Conservation (phyloP, 2,888 invertebrate species). For the Anodontia alba region DNA sequence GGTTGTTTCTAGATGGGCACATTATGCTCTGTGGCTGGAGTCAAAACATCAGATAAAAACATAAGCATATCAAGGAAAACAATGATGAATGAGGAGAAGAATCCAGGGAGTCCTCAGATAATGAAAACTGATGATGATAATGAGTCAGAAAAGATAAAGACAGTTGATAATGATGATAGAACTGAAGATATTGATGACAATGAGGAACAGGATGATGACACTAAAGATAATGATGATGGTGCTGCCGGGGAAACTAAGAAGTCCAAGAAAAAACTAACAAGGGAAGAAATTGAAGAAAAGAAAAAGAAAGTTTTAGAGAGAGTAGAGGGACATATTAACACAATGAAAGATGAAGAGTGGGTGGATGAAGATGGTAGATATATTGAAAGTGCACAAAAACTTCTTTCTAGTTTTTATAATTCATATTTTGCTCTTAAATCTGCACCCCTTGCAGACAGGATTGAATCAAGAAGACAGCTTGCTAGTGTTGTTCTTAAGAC, state of each 20-base stretch:
- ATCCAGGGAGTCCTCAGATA: not conserved
- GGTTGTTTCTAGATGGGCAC: not conserved
- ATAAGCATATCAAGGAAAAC: not conserved
- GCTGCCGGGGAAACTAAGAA: not conserved
- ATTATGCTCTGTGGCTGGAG: not conserved
- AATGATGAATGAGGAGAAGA: not conserved
- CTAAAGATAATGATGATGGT: not conserved
- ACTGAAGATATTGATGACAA: not conserved
- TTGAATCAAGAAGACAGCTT: not conserved
- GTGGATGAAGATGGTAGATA: not conserved
- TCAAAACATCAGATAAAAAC: not conserved
- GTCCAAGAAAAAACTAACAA: no score
- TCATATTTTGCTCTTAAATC: conserved; percentile 2
- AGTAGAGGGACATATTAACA: not conserved
- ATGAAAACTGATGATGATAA: not conserved
- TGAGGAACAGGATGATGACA: not conserved
- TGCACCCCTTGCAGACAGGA: not conserved
- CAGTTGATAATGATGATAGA: not conserved
- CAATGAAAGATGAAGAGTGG: conserved; percentile 3
- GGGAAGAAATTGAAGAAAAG: not conserved
- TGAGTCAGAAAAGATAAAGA: not conserved
- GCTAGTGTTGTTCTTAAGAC: not conserved
- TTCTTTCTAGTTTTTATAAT: not conserved
- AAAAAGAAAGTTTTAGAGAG: not conserved
- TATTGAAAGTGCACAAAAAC: not conserved